Evolutionary conservation across 2,113 vertebrate species (phyloP), one percentile per base, ranked within the genome.

Genomic region (Lipotes vexillifer): DNA sequence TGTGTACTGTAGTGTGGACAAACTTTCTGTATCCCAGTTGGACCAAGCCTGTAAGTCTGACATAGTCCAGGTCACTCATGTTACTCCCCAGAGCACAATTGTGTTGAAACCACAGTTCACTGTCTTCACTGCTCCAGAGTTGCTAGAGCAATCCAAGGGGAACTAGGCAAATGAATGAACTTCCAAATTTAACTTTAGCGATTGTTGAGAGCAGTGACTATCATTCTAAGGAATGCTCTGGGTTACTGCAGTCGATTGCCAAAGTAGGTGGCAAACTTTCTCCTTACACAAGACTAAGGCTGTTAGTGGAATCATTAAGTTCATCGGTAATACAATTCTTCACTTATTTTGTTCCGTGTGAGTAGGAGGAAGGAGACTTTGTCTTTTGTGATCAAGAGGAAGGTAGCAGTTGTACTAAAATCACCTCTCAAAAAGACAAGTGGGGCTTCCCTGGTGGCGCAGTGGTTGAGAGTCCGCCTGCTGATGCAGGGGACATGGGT

Each of bases 111-210:
- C 11, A 20, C 44, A 61, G 41, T 86, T 92, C 49, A 78, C 33
- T 74, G 33, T 18, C 29, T 78, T 57, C 9, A 57, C 11, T 83
- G 33, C 15, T 72, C 17, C 61, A 46, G 20, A 89, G 52, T 41
- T 88, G 65, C 13, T 68, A 63, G 80, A 93, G 61, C n/a, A 88
- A 46, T 59, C 41, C 18, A 93, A 44, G 23, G 55, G 92, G 94
- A 75, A 65, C 59, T 77, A 93, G 52, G 92, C n/a, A 93, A 46
- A 81, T 49, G 52, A 85, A 89, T 93, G 23, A 55, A 86, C 93
- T 95, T 91, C 52, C 82, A 72, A 97, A 65, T 78, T 91, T 88
- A 87, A 52, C n/a, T 25, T 93, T 29, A 29, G 46, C 52, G 63
- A 65, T 84, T 82, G n/a, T 65, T 72, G 27, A 78, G 85, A 84